A percentile compares a stretch with the other conserved stretches of the same genome.
Conservation (phyloP, 2,888 invertebrate species). For the Cybosia mesomella region DNA sequence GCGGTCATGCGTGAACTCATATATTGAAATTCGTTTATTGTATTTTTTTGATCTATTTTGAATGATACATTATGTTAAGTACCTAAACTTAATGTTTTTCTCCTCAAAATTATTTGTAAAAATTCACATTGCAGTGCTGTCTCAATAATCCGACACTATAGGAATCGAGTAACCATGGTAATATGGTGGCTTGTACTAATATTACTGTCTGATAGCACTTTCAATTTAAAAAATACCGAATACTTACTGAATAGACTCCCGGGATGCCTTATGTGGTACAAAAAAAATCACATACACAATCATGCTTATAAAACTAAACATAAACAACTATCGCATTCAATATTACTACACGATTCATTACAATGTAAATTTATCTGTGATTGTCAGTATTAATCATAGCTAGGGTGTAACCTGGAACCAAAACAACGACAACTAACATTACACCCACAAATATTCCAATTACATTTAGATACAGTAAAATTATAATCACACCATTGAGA, state of each 20-base stretch:
- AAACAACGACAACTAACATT: slow-evolving; percentile 84
- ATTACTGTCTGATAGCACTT: neutral
- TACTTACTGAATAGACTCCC: slow-evolving; percentile 53
- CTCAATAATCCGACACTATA: neutral
- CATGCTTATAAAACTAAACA: slow-evolving; percentile 80
- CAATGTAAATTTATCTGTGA: slow-evolving; percentile 86
- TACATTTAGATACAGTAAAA: slow-evolving; percentile 74
- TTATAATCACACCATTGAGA: slow-evolving; percentile 77
- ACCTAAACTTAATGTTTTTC: slow-evolving; percentile 20
- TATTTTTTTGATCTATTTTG: slow-evolving; percentile 31
- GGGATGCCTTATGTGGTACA: slow-evolving; percentile 37
- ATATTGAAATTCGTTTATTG: slow-evolving; percentile 54
- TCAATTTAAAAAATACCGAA: slow-evolving; percentile 15
- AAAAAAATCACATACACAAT: slow-evolving; percentile 68
- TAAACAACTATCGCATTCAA: slow-evolving; percentile 75
- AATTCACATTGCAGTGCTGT: neutral
- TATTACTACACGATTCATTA: slow-evolving; percentile 66
- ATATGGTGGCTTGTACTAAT: too few relatives aligned
- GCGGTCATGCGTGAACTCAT: slow-evolving; percentile 65
- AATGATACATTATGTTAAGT: slow-evolving; percentile 16
- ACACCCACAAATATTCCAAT: slow-evolving; percentile 77
- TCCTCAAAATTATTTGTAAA: slow-evolving; percentile 22
- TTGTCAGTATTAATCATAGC: slow-evolving; percentile 63
- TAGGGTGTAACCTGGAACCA: slow-evolving; percentile 86
- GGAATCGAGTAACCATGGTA: neutral